Conservation (phyloP, 1,140 invertebrate genomes). For the fruit fly (Drosophila melanogaster) region Release_6_plus_ISO1_MT NT_033779.5:1606501-1607000, state of each 20-base stretch:
- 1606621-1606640: constrained; percentile 62
- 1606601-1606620: constrained; percentile 16
- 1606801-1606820: constrained; percentile 64
- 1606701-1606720: constrained; percentile 27
- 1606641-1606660: constrained; percentile 37
- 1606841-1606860: constrained; percentile 76
- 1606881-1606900: constrained; percentile 77
- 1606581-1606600: constrained; percentile 78
- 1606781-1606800: constrained; percentile 69
- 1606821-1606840: constrained; percentile 66
- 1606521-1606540: constrained; percentile 84
- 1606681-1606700: constrained; percentile 25
- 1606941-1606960: constrained; percentile 11
- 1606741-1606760: constrained; percentile 57
- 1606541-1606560: constrained; percentile 85
- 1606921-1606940: constrained; percentile 23
- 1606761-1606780: constrained; percentile 75
- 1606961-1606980: constrained; percentile 16
- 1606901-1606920: constrained; percentile 29
- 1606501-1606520: constrained; percentile 92
- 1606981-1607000: constrained; percentile 34
- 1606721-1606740: constrained; percentile 13
- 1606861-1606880: constrained; percentile 77
- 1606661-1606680: constrained; percentile 31
- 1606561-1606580: constrained; percentile 84